Evolutionary conservation across 2,113 vertebrate genomes (phyloP).

Genomic region (Petroica traversi): DNA sequence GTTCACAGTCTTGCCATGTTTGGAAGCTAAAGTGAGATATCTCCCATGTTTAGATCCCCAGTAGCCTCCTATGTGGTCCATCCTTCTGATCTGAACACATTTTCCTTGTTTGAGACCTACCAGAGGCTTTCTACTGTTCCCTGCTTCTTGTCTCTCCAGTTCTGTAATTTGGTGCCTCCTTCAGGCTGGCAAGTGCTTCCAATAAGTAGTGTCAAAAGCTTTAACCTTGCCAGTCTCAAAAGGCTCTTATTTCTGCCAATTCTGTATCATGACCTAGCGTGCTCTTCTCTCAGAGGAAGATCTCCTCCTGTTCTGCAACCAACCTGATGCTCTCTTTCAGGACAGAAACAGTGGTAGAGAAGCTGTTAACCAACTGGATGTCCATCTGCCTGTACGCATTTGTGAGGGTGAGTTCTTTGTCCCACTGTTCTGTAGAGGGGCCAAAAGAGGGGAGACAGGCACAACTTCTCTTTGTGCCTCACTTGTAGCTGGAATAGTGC

Average conservation of each 20-base stretch:
- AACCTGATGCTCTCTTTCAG: conserved; percentile 68
- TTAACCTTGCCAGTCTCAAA: neutral
- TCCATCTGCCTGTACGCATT: conserved; percentile 96
- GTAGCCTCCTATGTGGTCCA: neutral
- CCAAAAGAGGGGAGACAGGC: neutral
- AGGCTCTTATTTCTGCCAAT: neutral
- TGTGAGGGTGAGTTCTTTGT: conserved; percentile 82
- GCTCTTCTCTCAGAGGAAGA: neutral
- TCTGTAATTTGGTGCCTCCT: conserved; percentile 34
- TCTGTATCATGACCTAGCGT: neutral
- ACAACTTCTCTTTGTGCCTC: neutral
- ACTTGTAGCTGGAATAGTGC: neutral
- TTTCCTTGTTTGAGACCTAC: neutral
- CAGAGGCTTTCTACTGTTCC: neutral
- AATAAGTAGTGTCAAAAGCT: neutral
- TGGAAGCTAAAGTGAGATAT: neutral
- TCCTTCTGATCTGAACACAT: neutral
- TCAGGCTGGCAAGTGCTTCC: neutral
- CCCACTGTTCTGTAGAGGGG: neutral
- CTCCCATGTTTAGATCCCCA: neutral
- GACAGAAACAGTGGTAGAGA: conserved; percentile 97
- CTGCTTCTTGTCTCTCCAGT: neutral
- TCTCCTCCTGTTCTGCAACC: neutral
- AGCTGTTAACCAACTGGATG: conserved; percentile 98
- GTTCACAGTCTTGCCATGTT: neutral